Evolutionary conservation across 2,888 invertebrate species (phyloP).

Genomic region (Ormyrus rosae): DNA sequence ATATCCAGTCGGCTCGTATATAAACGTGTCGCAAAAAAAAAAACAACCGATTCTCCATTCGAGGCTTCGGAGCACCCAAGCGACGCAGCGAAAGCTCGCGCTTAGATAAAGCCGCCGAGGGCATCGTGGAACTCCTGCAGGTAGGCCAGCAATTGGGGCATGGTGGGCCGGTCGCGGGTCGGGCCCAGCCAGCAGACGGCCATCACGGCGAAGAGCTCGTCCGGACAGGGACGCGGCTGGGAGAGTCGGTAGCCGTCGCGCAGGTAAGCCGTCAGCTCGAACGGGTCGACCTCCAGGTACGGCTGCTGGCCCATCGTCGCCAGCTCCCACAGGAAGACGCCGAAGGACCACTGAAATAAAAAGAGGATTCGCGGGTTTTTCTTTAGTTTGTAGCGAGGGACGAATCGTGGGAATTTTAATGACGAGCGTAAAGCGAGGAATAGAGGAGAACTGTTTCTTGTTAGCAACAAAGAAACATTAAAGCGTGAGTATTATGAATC

Average conservation of each 20-base stretch:
- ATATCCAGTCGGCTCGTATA: background rate
- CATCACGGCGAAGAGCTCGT: constrained; percentile 91
- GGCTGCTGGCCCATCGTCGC: constrained; percentile 94
- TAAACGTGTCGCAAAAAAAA: constrained; percentile 9
- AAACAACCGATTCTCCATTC: constrained; percentile 11
- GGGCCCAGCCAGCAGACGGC: constrained; percentile 85
- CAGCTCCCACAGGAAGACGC: constrained; percentile 96
- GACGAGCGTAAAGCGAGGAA: too few relatives aligned
- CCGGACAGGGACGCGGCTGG: constrained; percentile 96
- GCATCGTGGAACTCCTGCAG: constrained; percentile 85
- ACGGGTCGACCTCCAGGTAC: constrained; percentile 93
- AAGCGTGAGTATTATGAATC: too few relatives aligned
- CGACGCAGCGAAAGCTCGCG: background rate
- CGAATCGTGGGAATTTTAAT: too few relatives aligned
- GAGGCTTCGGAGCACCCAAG: background rate
- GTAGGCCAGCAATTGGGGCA: constrained; percentile 83
- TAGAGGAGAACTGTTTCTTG: too few relatives aligned
- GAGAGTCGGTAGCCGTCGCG: constrained; percentile 92
- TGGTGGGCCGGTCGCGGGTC: constrained; percentile 82
- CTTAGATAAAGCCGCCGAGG: constrained; percentile 82
- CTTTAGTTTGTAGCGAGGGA: too few relatives aligned
- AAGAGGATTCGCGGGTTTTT: too few relatives aligned
- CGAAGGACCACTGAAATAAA: constrained; percentile 89
- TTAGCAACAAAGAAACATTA: too few relatives aligned
- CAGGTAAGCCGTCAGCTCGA: constrained; percentile 92